Base-by-base conservation (phyloP, 2,113 vertebrate genomes). In the Oreotrochilus melanogaster region DNA sequence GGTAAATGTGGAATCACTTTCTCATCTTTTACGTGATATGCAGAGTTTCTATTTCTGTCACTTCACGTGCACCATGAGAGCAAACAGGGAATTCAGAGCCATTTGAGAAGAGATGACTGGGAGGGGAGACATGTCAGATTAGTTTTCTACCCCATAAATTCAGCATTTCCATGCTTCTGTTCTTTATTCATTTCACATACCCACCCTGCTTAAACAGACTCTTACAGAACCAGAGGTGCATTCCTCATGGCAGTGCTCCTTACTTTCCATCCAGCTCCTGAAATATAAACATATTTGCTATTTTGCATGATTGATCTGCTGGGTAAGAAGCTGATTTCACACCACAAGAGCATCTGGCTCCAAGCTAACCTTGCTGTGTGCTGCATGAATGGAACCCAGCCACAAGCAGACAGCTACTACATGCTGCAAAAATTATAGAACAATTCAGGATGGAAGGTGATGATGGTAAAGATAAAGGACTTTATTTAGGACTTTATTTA, bases 111-210 rank as follows among this genome's bases (percentile, higher is more conserved):
- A 37, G 6, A 22, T 31, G 39, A 28, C 42, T 22, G 18, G 19
- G 42, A 88, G 2, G 16, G 69, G 24, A 39, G 76, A 66, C 75
- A 86, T 58, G 33, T 31, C 35, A 50, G 76, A 3, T 47, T 31
- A 6, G 51, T 89, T 95, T 96, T 86, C 86, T 89, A 21, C 45
- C 42, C 70, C 60, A 47, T 70, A 92, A 93, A 94, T 86, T 84
- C 76, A 54, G 15, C 62, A 39, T 48, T 93, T 86, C 71, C 71
- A n/a, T 7, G 3, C 78, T 67, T n/a, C 66, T 60, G 48, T 12
- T n/a, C 88, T 65, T 57, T 53, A 37, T 56, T 33, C 76, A 53
- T 19, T 33, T 62, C 50, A 65, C 53, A 30, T 18, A 3, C 43
- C 5, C 58, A 21, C 9, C 14, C 53, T 56, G 14, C 60, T 25